phyloP scores from a whole-genome alignment of 2,888 invertebrate genomes.

The Hofmannophila pseudospretella region DNA sequence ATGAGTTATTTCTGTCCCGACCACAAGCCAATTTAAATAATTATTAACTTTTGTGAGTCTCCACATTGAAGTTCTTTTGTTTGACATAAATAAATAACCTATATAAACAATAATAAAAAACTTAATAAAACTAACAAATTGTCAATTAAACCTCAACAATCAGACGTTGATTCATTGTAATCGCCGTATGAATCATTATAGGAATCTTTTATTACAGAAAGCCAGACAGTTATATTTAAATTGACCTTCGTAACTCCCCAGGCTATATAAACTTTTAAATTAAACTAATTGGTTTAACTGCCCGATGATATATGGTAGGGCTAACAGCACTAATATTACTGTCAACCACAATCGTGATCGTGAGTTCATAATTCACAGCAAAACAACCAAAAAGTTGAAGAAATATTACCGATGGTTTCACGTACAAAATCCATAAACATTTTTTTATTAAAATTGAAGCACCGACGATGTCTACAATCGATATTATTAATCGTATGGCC shows the following conservation, averaged over 20 bases:
- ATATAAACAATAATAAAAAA: too few species aligned
- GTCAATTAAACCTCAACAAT: conserved; percentile 14
- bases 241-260: conserved; percentile 25
- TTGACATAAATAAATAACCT: too few species aligned
- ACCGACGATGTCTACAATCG: conserved; percentile 17
- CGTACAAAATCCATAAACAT: conserved; percentile 26
- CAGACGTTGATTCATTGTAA: conserved; percentile 29
- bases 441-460: conserved; percentile 20
- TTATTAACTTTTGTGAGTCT: conserved; percentile 7
- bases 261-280: conserved; percentile 16
- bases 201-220: conserved; percentile 21
- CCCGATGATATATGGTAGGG: conserved; percentile 27
- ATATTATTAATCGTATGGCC: conserved; percentile 32
- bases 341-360: conserved; percentile 24
- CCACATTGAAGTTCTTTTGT: not conserved
- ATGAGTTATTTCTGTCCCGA: conserved; percentile 30
- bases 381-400: conserved; percentile 22
- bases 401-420: conserved; percentile 22
- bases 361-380: conserved; percentile 24
- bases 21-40: conserved; percentile 26
- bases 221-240: conserved; percentile 33
- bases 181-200: conserved; percentile 27
- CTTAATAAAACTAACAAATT: not conserved
- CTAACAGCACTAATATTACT: conserved; percentile 37
- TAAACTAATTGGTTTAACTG: conserved; percentile 32